Evolutionary conservation across 2,888 invertebrate species (phyloP).

Genomic region (Balanococcus diminutus): DNA sequence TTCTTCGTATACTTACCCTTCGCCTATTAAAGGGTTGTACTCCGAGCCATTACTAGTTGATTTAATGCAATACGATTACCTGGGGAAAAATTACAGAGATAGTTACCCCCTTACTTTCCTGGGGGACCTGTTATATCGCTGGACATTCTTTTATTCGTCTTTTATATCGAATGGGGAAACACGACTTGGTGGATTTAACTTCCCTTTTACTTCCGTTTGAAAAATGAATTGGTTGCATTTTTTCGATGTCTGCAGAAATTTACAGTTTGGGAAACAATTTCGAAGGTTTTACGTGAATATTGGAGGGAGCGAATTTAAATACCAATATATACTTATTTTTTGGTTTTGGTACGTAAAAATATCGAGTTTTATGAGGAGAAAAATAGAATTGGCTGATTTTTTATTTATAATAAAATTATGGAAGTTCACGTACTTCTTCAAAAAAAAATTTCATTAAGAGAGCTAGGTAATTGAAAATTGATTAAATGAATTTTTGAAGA

Average conservation of each 20-base stretch:
- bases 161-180: background rate
- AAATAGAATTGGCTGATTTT: background rate
- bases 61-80: conserved; percentile 31
- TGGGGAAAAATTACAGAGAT: conserved; percentile 27
- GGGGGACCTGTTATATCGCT: conserved; percentile 20
- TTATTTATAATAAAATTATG: too few relatives aligned
- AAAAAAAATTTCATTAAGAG: too few relatives aligned
- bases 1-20: background rate
- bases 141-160: conserved; percentile 22
- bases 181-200: background rate
- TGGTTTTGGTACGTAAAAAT: background rate
- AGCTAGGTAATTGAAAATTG: too few relatives aligned
- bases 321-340: too few relatives aligned
- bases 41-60: conserved; percentile 18
- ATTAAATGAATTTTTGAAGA: too few relatives aligned
- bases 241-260: background rate
- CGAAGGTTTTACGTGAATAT: too few relatives aligned
- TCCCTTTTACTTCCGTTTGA: conserved; percentile 22
- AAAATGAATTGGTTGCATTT: conserved; percentile 1
- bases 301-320: too few relatives aligned
- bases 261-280: background rate
- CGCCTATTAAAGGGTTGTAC: conserved; percentile 19
- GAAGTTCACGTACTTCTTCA: too few relatives aligned
- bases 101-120: conserved; percentile 16
- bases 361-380: background rate